A percentile compares a stretch with the other conserved stretches of the same genome.
Conservation (phyloP, 2,113 vertebrate genomes). For the Rhinolophus sinicus region DNA sequence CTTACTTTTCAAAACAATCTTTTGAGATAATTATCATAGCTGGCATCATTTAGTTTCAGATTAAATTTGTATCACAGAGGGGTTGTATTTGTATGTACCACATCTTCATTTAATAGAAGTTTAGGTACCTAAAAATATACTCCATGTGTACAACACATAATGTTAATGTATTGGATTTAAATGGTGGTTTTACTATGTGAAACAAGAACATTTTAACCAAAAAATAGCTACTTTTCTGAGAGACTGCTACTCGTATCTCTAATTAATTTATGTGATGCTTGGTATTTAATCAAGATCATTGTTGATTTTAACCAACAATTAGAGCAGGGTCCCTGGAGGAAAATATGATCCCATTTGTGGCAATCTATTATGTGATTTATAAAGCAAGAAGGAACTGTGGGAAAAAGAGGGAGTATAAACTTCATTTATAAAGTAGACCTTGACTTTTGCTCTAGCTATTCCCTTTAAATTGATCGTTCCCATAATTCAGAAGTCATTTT, state of each 20-base stretch:
- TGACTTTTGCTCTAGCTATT: background rate
- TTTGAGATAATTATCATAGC: background rate
- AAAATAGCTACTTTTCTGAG: background rate
- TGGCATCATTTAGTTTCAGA: background rate
- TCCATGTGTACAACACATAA: no score
- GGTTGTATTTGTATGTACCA: background rate
- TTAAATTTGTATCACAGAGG: background rate
- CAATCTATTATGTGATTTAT: background rate
- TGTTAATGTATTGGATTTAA: background rate
- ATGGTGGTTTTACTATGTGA: background rate
- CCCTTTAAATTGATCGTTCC: background rate
- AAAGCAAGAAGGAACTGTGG: background rate
- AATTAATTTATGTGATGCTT: background rate
- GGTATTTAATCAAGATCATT: background rate
- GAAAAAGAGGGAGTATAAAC: background rate
- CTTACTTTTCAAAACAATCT: background rate
- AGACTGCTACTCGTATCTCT: background rate
- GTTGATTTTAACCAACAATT: background rate
- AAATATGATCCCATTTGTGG: background rate
- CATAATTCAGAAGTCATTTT: conserved; percentile 36
- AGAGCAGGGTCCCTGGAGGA: background rate
- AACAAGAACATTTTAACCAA: background rate
- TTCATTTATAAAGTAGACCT: conserved; percentile 31
- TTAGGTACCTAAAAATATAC: background rate
- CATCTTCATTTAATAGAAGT: background rate